A percentile compares a stretch with the other conserved stretches of the same genome.
Evolutionary conservation across 1,140 invertebrate genomes (phyloP).

Genomic region (Oscheius sp.): DNA sequence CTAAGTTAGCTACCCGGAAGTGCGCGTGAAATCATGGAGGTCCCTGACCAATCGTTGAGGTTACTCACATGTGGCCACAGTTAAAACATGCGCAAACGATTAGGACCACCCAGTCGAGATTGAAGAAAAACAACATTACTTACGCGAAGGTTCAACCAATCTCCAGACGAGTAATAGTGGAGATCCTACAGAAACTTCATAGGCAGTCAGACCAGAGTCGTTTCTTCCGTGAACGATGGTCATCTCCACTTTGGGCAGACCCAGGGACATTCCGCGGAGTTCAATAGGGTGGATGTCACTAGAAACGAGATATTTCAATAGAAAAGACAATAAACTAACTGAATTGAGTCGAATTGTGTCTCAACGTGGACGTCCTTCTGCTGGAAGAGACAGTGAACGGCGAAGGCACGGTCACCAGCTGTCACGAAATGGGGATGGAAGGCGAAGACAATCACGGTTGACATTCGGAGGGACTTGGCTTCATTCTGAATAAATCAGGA

Average conservation of each 20-base stretch:
- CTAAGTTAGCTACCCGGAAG: no score
- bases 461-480: constrained; percentile 21
- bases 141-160: constrained; percentile 20
- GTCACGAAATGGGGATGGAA: constrained; percentile 37
- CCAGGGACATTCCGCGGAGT: constrained; percentile 3
- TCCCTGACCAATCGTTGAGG: no score
- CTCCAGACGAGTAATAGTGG: constrained; percentile 30
- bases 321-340: constrained; percentile 1
- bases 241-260: constrained; percentile 24
- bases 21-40: no score
- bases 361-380: constrained; percentile 31
- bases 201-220: constrained; percentile 4
- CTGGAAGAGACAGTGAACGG: constrained; percentile 35
- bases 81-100: no score
- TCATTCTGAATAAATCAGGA: constrained; percentile 26
- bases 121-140: no score
- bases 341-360: constrained; percentile 35
- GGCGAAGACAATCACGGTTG: constrained; percentile 32
- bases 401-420: constrained; percentile 27
- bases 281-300: constrained; percentile 23
- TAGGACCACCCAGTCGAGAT: no score
- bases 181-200: constrained; percentile 14
- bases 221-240: constrained; percentile 32
- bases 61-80: no score
- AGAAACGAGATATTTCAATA: constrained; percentile 11